These are phyloP conservation scores for Fopius arisanus DNA, from an alignment of 1,140 invertebrate genomes.

Conservation along the genomic window DNA sequence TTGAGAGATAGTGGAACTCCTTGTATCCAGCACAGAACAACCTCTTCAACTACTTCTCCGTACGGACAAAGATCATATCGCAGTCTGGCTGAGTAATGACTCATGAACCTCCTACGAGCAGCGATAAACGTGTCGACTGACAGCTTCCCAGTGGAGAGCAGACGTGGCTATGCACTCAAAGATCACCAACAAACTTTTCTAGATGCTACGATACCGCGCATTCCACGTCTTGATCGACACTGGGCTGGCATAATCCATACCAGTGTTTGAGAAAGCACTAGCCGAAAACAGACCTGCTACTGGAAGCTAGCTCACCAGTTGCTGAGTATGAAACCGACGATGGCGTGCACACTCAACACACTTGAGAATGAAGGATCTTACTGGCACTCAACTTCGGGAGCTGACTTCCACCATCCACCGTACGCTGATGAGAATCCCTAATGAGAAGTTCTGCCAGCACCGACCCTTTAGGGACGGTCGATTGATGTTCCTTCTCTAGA, in stretches of 20 bases:
- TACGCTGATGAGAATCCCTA: slow-evolving; percentile 31
- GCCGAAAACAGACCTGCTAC: no score
- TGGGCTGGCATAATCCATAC: no score
- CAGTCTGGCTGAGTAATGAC: slow-evolving; percentile 3
- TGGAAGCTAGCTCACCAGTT: no score
- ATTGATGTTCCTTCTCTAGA: slow-evolving; percentile 38
- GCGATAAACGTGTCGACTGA: no score
- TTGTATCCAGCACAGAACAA: background rate
- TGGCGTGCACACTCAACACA: no score
- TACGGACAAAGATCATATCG: background rate
- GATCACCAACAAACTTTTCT: slow-evolving; percentile 39
- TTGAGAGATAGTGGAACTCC: background rate
- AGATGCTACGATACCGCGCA: no score
- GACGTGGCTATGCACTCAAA: background rate
- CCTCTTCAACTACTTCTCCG: background rate
- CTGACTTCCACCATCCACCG: no score
- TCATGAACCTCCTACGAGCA: no score
- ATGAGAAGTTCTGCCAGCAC: slow-evolving; percentile 38
- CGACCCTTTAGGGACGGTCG: slow-evolving; percentile 36
- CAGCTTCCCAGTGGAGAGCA: no score
- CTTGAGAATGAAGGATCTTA: slow-evolving; percentile 47
- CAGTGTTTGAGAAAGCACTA: no score
- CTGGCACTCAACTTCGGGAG: slow-evolving; percentile 3
- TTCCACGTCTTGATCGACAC: no score
- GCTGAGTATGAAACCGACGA: no score